phyloP scores from a whole-genome alignment of 2,113 vertebrate species.

The Pongo abelii region DNA sequence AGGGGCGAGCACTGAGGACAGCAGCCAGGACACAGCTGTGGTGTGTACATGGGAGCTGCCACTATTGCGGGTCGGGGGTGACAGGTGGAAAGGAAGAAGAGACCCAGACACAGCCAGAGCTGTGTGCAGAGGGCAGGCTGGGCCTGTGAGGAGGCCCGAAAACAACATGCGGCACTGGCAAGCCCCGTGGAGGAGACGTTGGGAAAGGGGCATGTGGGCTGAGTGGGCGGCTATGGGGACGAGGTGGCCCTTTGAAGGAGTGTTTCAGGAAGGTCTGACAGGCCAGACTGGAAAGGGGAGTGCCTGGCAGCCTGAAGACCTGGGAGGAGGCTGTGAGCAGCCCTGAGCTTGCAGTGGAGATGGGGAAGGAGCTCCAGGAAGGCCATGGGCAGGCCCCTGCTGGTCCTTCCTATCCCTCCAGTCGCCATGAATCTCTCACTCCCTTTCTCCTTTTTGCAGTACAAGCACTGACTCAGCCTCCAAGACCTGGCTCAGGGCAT shows the following conservation, averaged over 20 bases:
- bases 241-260: not conserved
- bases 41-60: accelerated
- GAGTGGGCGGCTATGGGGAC: not conserved
- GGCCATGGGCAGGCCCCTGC: not conserved
- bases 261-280: not conserved
- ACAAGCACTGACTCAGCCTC: not conserved
- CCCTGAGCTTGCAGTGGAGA: not conserved
- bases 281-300: conserved; percentile 37
- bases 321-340: not conserved
- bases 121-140: not conserved
- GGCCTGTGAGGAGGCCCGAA: not conserved
- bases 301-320: not conserved
- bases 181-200: not conserved
- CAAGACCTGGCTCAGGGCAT: not conserved
- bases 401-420: not conserved
- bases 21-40: not conserved
- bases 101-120: not conserved
- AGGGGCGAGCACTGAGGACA: not conserved
- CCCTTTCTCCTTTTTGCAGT: not conserved
- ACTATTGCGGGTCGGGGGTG: not conserved
- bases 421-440: not conserved
- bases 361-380: not conserved
- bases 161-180: not conserved
- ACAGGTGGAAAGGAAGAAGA: too few species aligned
- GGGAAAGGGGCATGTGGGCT: not conserved